Conservation (phyloP, 2,797 vertebrate genomes). For the Myotis myotis region DNA sequence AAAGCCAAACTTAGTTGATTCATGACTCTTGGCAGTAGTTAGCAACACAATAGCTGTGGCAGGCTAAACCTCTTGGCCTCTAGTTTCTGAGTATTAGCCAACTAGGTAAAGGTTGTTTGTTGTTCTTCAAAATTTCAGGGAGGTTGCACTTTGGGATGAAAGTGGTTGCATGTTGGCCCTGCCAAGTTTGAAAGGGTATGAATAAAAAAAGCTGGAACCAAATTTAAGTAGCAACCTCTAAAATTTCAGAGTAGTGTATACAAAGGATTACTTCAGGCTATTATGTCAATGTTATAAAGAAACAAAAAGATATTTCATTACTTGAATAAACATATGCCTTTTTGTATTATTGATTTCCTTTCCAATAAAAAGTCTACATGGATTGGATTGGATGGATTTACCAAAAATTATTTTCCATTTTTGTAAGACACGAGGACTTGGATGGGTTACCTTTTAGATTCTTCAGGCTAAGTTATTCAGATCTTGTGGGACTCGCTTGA, state of each 20-base stretch:
- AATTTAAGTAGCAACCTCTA: background rate
- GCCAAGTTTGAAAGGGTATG: background rate
- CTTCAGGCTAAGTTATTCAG: background rate
- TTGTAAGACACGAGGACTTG: background rate
- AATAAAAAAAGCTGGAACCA: background rate
- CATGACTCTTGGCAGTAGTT: background rate
- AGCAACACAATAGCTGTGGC: background rate
- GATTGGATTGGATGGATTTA: background rate
- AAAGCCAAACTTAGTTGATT: background rate
- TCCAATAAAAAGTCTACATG: background rate
- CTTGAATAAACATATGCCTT: background rate
- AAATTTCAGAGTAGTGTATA: background rate
- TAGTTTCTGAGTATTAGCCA: background rate
- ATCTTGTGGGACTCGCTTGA: background rate
- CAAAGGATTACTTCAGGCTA: slow-evolving; percentile 6
- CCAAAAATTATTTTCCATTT: background rate
- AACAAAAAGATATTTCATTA: background rate
- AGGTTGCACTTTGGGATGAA: background rate
- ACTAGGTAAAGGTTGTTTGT: background rate
- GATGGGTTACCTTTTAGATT: background rate
- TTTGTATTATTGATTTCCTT: background rate
- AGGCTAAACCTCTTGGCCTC: background rate
- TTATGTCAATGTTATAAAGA: background rate
- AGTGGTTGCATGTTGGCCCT: background rate
- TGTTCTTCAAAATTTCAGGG: background rate